Evolutionary conservation across 2,113 vertebrate genomes (phyloP), one percentile per base, ranked within the genome.

Genomic region (Brienomyrus longianalis): DNA sequence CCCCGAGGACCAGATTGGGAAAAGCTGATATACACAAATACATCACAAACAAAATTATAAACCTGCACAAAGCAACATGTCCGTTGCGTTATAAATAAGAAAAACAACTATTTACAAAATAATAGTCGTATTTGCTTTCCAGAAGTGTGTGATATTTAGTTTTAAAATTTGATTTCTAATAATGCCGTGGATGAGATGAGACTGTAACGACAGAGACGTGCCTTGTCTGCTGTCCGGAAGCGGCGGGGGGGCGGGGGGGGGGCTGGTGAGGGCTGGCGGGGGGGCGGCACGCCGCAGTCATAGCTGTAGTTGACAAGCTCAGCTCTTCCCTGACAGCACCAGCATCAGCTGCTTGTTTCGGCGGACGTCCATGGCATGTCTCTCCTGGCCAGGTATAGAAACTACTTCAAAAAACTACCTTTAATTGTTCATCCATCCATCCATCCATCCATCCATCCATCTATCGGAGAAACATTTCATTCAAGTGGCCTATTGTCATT

Each of bases 321-420:
- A 70, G 62, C 27, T 70, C n/a, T 27, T 95, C 89, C 92, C 95
- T 89, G 94, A 94, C 92, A 96, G 85, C 89, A 98, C 97, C 95
- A 98, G 97, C 94, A 96, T 97, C 93, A 98, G 94, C 95, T 97
- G 97, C 96, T 99, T 99, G 95, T 99, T 99, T 96, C 96, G 97
- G 95, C 98, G 97, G 93, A 99, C 98, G 92, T 97, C 97, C 94
- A 98, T 96, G 0, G 97, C 98, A 62, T 96, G 98, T 95, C 94
- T 98, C 95, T 99, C 98, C 98, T 99, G 88, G 9, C 39, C 83
- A 77, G 84, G 48, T 3, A 51, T 23, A 50, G 89, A 59, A 19
- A 62, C 74, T 5, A 0, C 54, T 50, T 17, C 74, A n/a, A 50
- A 8, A 45, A 74, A 27, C 74, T 39, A 70, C 9, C 27, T 70